Evolutionary conservation across 1,140 invertebrate genomes (phyloP), one percentile per base, ranked within the genome.

Genomic region (Drosophila athabasca): DNA sequence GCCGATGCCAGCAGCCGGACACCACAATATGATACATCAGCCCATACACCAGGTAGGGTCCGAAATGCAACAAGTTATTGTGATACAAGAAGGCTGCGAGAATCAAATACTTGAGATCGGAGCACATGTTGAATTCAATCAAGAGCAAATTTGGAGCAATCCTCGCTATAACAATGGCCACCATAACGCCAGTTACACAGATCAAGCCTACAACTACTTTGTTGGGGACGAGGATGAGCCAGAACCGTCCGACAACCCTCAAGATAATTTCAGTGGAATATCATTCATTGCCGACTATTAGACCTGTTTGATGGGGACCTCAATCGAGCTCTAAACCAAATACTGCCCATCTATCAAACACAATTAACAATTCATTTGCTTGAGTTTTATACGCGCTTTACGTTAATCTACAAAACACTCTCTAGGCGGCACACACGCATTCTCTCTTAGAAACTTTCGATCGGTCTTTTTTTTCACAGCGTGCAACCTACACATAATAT

Each of bases 11-110:
- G 94, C 95, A 66, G 94, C 95, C 65, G 91, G 93, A 73, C 92
- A 93, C 82, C 94, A 95, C 85, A 94, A 94, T 17, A 93, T 93
- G 69, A 94, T 96, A 92, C 96, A 96, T 92, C 96, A 96, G 78
- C 95, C 95, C 43, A 91, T 96, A 72, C 96, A 96, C 92, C 94
- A 95, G 94, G 95, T 94, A 92, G 75, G 72, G 72, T 87, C 70
- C 59, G 72, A 64, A 66, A 52, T 61, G 49, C 60, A 57, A 46
- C 51, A 61, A 0, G 60, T 66, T 26, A 49, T 73, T 65, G 6
- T 65, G 46, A 11, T 80, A 64, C 60, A 61, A 67, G 54, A 68
- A 67, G 59, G 59, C 22, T 49, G 49, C 48, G 72, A 79, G 13
- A 43, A 52, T 26, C 57, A 70, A 50, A 46, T 59, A 15, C 31